phyloP scores from a whole-genome alignment of 1,140 invertebrate species.

The Apis florea region DNA sequence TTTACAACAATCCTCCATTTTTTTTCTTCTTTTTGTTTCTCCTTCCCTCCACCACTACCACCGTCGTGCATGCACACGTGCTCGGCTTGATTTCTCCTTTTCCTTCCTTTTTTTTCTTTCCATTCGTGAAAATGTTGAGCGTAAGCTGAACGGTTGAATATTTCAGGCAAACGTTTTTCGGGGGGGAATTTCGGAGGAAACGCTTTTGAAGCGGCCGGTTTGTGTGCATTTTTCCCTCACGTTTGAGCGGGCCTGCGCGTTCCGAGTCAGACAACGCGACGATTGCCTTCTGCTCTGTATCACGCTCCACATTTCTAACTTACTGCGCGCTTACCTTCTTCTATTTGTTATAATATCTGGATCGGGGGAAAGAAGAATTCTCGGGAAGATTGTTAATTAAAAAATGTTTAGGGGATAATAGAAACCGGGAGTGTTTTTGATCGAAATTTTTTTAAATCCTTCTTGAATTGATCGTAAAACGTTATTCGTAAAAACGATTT shows the following conservation, averaged over 20 bases:
- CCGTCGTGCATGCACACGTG: no score
- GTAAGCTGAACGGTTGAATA: conserved; percentile 37
- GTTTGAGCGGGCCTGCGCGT: not conserved
- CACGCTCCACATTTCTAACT: conserved; percentile 5
- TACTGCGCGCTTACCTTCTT: not conserved
- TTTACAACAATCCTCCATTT: conserved; percentile 24
- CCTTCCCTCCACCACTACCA: not conserved
- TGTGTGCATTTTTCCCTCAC: conserved; percentile 10
- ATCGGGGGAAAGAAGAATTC: no score
- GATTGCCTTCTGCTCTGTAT: conserved; percentile 5
- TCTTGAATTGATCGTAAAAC: no score
- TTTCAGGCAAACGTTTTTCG: conserved; percentile 33
- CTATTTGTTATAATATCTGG: not conserved
- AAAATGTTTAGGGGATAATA: no score
- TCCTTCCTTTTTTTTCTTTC: not conserved
- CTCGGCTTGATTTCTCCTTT: not conserved
- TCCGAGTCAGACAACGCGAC: conserved; percentile 7
- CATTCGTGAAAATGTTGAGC: conserved; percentile 23
- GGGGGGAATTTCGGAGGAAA: conserved; percentile 18
- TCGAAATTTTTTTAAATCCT: no score
- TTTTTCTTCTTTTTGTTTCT: no score
- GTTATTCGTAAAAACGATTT: no score
- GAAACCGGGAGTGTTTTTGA: no score
- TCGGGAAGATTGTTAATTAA: no score
- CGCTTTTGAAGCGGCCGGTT: not conserved